A percentile compares a stretch with the other conserved stretches of the same genome.
These are phyloP conservation scores for Dicyrtoma fusca DNA, from an alignment of 2,888 invertebrate genomes.

Conservation along the genomic window DNA sequence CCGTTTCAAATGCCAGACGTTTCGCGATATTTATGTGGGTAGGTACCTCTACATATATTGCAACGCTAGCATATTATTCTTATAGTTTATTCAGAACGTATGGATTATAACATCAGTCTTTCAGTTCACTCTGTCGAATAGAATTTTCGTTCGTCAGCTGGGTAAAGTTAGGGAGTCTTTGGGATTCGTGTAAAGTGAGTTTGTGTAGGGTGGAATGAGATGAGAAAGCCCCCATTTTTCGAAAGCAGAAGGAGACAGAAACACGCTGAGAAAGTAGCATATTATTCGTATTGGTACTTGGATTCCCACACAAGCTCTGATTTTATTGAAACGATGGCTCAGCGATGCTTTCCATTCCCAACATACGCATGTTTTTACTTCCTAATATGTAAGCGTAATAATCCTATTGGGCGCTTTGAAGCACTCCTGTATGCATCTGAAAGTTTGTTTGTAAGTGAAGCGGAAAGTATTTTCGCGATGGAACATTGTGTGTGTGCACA, in stretches of 20 bases:
- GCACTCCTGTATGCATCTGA: neutral
- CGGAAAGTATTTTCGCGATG: constrained; percentile 36
- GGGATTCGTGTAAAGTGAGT: neutral
- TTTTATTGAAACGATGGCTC: constrained; percentile 5
- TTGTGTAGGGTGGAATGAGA: neutral
- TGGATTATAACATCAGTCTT: too few species aligned
- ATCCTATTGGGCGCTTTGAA: constrained; percentile 31
- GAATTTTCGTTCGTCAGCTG: too few species aligned
- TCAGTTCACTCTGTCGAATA: too few species aligned
- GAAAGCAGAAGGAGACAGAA: neutral
- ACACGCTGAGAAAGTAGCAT: neutral
- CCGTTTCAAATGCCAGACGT: too few species aligned
- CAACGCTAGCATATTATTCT: too few species aligned
- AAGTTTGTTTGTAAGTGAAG: constrained; percentile 34
- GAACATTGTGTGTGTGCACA: constrained; percentile 22
- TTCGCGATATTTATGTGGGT: too few species aligned
- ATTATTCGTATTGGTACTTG: neutral
- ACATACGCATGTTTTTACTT: neutral
- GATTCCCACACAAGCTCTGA: neutral
- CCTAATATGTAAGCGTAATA: constrained; percentile 23
- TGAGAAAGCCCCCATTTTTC: neutral
- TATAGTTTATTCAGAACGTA: too few species aligned
- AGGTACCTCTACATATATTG: too few species aligned
- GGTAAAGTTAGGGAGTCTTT: neutral
- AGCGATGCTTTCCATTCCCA: neutral